A percentile compares a stretch with the other conserved stretches of the same genome.
Conservation (phyloP, 2,888 invertebrate species). For the Hypena proboscidalis region DNA sequence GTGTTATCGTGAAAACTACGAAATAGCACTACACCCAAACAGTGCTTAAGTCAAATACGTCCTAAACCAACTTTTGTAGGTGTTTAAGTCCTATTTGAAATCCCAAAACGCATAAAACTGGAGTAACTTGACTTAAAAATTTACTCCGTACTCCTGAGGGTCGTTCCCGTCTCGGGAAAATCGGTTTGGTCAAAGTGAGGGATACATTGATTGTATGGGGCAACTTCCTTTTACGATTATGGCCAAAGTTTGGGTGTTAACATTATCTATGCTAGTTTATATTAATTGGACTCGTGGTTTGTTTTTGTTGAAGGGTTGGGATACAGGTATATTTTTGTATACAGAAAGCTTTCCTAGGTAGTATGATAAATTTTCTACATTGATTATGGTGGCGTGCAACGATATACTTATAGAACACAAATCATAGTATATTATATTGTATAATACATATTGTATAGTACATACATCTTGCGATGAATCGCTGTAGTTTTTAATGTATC, state of each 20-base stretch:
- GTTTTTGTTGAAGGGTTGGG: neutral
- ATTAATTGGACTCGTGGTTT: constrained; percentile 36
- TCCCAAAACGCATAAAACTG: constrained; percentile 1
- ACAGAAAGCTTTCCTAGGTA: neutral
- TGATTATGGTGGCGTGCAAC: neutral
- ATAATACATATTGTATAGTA: too few relatives aligned
- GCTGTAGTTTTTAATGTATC: too few relatives aligned
- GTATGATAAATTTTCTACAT: too few relatives aligned
- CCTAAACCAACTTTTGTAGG: neutral
- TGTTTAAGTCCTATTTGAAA: constrained; percentile 7
- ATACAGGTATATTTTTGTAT: neutral
- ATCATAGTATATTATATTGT: too few relatives aligned
- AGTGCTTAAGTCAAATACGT: neutral
- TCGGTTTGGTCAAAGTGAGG: constrained; percentile 33
- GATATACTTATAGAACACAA: too few relatives aligned
- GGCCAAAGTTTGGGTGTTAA: constrained; percentile 41
- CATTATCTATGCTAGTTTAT: constrained; percentile 33
- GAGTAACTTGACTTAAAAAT: neutral
- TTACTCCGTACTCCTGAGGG: constrained; percentile 46
- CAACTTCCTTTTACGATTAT: constrained; percentile 57
- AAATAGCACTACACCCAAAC: neutral
- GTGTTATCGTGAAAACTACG: neutral
- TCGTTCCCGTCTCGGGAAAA: constrained; percentile 51
- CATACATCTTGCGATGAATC: too few relatives aligned
- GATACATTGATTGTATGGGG: constrained; percentile 52